A percentile compares a stretch with the other conserved stretches of the same genome.
These are phyloP conservation scores for Noctua pronuba DNA, from an alignment of 2,888 invertebrate species.

Conservation along the genomic window DNA sequence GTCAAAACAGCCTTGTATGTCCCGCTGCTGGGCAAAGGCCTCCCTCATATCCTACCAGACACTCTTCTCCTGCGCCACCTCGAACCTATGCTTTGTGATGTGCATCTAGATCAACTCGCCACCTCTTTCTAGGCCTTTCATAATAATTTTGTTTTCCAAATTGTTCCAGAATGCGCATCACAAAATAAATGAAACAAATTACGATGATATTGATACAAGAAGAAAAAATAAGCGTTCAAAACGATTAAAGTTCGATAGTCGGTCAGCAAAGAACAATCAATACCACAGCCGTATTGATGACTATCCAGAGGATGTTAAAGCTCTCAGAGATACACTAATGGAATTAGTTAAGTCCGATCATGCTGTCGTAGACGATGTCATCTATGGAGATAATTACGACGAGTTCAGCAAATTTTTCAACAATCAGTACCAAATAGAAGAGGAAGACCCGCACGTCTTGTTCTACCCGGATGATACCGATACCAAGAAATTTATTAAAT, in stretches of 20 bases:
- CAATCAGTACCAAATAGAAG: not conserved
- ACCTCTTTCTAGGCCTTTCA: too few relatives aligned
- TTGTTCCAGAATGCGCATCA: constrained; percentile 29
- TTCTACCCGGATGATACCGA: not conserved
- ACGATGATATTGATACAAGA: constrained; percentile 11
- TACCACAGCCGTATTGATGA: not conserved
- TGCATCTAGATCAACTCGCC: too few relatives aligned
- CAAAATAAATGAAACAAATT: constrained; percentile 5
- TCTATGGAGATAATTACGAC: constrained; percentile 37
- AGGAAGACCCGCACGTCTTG: not conserved
- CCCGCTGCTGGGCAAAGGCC: too few relatives aligned
- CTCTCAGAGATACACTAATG: constrained; percentile 18
- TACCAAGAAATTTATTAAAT: not conserved
- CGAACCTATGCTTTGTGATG: too few relatives aligned
- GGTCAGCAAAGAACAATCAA: not conserved
- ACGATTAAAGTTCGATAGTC: not conserved
- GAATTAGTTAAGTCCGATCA: constrained; percentile 20
- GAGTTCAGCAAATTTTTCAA: constrained; percentile 30
- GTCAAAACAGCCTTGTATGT: not conserved
- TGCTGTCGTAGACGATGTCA: constrained; percentile 23
- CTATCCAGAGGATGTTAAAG: constrained; percentile 18
- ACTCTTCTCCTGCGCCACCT: too few relatives aligned
- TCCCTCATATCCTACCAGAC: too few relatives aligned
- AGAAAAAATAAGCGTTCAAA: constrained; percentile 10
- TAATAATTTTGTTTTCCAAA: not conserved